A percentile compares a stretch with the other conserved stretches of the same genome.
phyloP scores from a whole-genome alignment of 2,113 vertebrate genomes.

The Rhabdomys dilectus region DNA sequence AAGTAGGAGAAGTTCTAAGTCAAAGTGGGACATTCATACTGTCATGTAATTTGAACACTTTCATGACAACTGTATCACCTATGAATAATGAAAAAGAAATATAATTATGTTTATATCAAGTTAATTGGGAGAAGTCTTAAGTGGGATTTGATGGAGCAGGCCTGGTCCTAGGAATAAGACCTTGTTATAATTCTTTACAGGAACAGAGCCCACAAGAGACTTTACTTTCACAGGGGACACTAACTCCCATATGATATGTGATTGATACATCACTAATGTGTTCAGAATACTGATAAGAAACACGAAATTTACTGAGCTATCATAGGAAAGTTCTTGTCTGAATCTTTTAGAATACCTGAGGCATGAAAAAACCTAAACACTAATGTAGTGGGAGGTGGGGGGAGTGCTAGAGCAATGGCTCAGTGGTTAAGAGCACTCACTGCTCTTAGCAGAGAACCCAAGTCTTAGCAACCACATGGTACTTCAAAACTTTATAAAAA shows the following conservation, averaged over 20 bases:
- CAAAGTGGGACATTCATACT: not conserved
- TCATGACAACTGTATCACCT: not conserved
- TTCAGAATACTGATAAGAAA: not conserved
- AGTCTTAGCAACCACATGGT: not conserved
- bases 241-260: rapidly evolving
- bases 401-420: not conserved
- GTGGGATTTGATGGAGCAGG: not conserved
- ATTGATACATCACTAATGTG: not conserved
- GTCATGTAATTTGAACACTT: not conserved
- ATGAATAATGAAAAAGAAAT: not conserved
- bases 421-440: not conserved
- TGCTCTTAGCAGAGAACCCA: not conserved
- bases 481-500: not conserved
- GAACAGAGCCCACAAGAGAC: not conserved
- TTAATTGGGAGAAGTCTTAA: not conserved
- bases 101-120: not conserved
- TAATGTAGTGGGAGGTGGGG: not conserved
- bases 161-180: not conserved
- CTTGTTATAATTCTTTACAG: not conserved
- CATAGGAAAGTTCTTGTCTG: not conserved
- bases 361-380: not conserved
- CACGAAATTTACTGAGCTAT: not conserved
- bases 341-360: constrained; percentile 18
- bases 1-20: not conserved
- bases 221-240: not conserved